Conservation (phyloP, 1,140 invertebrate genomes). For the Drosophila nebulosa region DNA sequence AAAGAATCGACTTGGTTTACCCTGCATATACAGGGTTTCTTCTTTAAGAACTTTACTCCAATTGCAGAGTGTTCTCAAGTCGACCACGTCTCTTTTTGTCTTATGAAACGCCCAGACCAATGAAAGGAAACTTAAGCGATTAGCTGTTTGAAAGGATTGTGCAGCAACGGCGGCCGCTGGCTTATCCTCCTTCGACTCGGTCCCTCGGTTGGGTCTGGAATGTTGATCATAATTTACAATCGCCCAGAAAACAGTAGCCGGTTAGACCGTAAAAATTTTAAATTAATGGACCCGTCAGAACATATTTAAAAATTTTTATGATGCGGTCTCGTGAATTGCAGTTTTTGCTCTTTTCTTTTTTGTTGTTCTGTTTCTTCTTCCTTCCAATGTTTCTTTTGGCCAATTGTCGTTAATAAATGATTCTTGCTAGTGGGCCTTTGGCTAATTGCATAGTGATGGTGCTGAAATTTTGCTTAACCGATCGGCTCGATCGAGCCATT, state of each 20-base stretch:
- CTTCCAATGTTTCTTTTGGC: neutral
- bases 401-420: slow-evolving; percentile 40
- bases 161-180: neutral
- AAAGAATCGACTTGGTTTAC: too few relatives aligned
- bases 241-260: slow-evolving; percentile 73
- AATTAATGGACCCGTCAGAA: slow-evolving; percentile 79
- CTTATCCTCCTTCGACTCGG: neutral
- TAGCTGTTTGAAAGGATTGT: slow-evolving; percentile 34
- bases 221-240: slow-evolving; percentile 72
- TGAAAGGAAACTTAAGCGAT: slow-evolving; percentile 14
- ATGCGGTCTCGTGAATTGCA: slow-evolving; percentile 19
- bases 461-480: slow-evolving; percentile 35
- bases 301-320: slow-evolving; percentile 78
- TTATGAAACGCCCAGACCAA: slow-evolving; percentile 34
- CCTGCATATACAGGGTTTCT: neutral
- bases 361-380: neutral
- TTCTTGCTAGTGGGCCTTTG: slow-evolving; percentile 33
- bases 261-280: slow-evolving; percentile 70
- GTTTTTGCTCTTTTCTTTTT: neutral
- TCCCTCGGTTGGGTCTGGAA: neutral
- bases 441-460: slow-evolving; percentile 42
- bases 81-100: neutral
- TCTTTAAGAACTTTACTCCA: too few relatives aligned
- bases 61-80: too few relatives aligned
- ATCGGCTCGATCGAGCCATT: slow-evolving; percentile 25